phyloP scores from a whole-genome alignment of 2,888 invertebrate genomes.

The Epicampocera succincta region DNA sequence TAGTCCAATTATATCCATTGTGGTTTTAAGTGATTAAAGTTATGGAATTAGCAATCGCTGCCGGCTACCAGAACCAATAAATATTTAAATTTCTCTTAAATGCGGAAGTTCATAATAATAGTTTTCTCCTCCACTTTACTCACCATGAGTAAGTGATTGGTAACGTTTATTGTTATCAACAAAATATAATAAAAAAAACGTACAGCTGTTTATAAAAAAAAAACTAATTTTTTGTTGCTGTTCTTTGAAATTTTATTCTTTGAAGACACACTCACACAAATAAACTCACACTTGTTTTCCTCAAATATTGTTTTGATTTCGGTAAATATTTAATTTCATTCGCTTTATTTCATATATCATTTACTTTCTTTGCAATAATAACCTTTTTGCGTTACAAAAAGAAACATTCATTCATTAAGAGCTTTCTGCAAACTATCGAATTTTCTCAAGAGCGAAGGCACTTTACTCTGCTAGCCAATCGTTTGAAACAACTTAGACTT shows the following conservation, averaged over 20 bases:
- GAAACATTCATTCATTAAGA: constrained; percentile 1
- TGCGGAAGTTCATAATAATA: constrained; percentile 30
- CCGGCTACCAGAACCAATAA: background rate
- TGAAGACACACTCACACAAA: constrained; percentile 16
- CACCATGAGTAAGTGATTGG: constrained; percentile 3
- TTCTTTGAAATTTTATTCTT: constrained; percentile 28
- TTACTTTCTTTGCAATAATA: constrained; percentile 14
- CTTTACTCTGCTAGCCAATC: constrained; percentile 32
- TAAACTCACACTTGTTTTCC: background rate
- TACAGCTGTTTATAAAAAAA: constrained; percentile 53
- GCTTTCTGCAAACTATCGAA: constrained; percentile 49
- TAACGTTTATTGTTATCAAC: constrained; percentile 18
- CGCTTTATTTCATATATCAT: constrained; percentile 11
- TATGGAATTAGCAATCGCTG: background rate
- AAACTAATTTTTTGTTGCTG: constrained; percentile 12
- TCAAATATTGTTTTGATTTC: constrained; percentile 1
- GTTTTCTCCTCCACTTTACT: constrained; percentile 6
- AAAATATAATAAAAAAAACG: constrained; percentile 5
- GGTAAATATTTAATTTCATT: constrained; percentile 2
- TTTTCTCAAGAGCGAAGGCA: constrained; percentile 39
- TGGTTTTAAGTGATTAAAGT: background rate
- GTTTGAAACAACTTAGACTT: constrained; percentile 7
- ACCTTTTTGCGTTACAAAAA: constrained; percentile 3
- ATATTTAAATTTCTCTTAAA: constrained; percentile 12
- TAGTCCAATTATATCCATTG: constrained; percentile 76